Evolutionary conservation across 2,797 vertebrate genomes (phyloP), one percentile per base, ranked within the genome.

Genomic region (Peromyscus aztecus): DNA sequence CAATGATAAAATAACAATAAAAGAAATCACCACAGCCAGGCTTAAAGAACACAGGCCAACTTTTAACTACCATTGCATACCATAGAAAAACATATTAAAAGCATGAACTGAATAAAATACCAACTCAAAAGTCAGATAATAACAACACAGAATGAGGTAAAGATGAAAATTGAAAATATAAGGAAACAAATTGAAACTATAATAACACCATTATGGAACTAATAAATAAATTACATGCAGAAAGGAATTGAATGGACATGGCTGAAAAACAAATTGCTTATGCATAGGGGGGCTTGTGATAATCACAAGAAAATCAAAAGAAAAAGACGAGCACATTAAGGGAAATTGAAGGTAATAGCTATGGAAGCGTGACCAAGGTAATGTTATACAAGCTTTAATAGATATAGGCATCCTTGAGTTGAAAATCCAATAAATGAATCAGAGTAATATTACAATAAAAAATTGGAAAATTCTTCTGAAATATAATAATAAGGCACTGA

Each of bases 221-320:
- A 96, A 97, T 93, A 96, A 94, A 78, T 69, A 80, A 95, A 97
- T 97, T 93, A 83, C 17, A 93, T 21, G 76, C 57, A 91, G 57
- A 95, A 95, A 93, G 34, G 40, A 95, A 87, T 11, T 37, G 34
- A 87, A 94, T 71, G 29, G 73, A 87, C 57, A 71, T 55, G 67
- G 63, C 40, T 96, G 11, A 71, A 86, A 96, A 94, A 55, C 89
- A 92, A 96, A 93, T 89, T 84, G 57, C 34, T 89, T 84, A 37
- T 75, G 77, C 71, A 78, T 59, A 94, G 52, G 31, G 82, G 94
- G 52, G 1, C 59, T 88, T 88, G 31, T 71, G 59, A 91, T 89
- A 93, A 83, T 52, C 82, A 80, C 9, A 84, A 24, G 55, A 80
- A 97, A 95, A 76, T 57, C 59, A 81, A 90, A 94, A 19, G 55